phyloP scores from a whole-genome alignment of 2,888 invertebrate genomes.

The Galerucella pusilla region DNA sequence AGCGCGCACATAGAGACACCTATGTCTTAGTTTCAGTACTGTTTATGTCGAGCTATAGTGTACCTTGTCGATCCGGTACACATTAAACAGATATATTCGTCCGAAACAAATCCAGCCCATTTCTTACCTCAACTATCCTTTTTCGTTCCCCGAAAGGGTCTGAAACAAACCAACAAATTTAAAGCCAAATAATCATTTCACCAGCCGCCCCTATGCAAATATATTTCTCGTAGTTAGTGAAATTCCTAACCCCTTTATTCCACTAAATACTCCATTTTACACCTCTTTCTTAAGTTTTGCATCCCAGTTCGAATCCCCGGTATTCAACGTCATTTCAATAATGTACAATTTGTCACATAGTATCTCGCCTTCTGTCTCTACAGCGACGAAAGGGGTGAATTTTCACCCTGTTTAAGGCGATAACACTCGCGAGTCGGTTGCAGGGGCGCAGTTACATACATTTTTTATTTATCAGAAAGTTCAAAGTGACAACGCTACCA shows the following conservation, averaged over 20 bases:
- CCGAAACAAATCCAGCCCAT: too few relatives aligned
- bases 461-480: conserved; percentile 2
- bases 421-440: conserved; percentile 36
- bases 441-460: conserved; percentile 33
- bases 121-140: not conserved
- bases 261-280: conserved; percentile 62
- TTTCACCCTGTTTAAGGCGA: conserved; percentile 45
- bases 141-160: conserved; percentile 7
- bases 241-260: conserved; percentile 58
- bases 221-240: conserved; percentile 48
- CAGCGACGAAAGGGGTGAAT: conserved; percentile 40
- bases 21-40: too few relatives aligned
- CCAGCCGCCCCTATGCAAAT: conserved; percentile 46
- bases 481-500: not conserved
- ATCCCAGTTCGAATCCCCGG: conserved; percentile 48
- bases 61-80: too few relatives aligned
- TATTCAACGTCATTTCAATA: conserved; percentile 60
- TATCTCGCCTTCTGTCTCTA: conserved; percentile 54
- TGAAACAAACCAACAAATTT: conserved; percentile 20
- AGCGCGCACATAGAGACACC: too few relatives aligned
- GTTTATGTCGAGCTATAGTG: too few relatives aligned
- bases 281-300: conserved; percentile 56
- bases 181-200: conserved; percentile 45
- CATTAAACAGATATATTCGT: too few relatives aligned
- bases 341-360: conserved; percentile 65